Evolutionary conservation across 64 coral and sea anemone genomes (phyloP), one percentile per base, ranked within the genome.

Genomic region (Platygyra sinensis): DNA sequence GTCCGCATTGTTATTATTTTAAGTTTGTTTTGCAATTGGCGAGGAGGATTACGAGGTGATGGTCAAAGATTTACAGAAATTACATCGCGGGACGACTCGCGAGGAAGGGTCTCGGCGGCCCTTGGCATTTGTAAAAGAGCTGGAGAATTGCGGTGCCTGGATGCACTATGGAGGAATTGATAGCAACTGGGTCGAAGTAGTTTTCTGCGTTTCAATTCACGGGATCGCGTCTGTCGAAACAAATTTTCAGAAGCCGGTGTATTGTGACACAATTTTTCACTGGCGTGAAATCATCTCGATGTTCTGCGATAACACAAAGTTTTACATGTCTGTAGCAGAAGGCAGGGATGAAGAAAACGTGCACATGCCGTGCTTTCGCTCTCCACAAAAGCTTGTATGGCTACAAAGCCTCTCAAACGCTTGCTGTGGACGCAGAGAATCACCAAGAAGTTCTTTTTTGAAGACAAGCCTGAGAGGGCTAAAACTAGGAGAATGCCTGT

Each of bases 11-110:
- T 36, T 36, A 36, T 36, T 36, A 36, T 36, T 36, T 36, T 36
- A 36, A 36, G 33, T 36, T 36, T 36, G 33, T 36, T 36, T 36
- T n/a, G n/a, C n/a, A n/a, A n/a, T n/a, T 36, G 71, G 52, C 36
- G 88, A 94, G 55, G 60, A 92, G 25, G 36, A 72, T 55, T 97
- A 97, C 72, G 91, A 93, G 73, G 31, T 52, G 14, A 97, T 94
- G 95, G 95, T 97, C 24, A 90, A 88, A 73, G 85, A 75, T 65
- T 86, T 97, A 65, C 95, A 97, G n/a, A 93, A 88, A 63, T 88
- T 88, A 17, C 95, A 85, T 72, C 80, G 87, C 72, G 91, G 88
- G 46, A 94, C 94, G 92, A 87, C 91, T 30, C 36, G 65, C 17
- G 69, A 93, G 11, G 83, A 94, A 24, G 88, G 2, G 60, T 90